Conservation (phyloP, 2,113 vertebrate genomes). For the Stigmatopora argus region DNA sequence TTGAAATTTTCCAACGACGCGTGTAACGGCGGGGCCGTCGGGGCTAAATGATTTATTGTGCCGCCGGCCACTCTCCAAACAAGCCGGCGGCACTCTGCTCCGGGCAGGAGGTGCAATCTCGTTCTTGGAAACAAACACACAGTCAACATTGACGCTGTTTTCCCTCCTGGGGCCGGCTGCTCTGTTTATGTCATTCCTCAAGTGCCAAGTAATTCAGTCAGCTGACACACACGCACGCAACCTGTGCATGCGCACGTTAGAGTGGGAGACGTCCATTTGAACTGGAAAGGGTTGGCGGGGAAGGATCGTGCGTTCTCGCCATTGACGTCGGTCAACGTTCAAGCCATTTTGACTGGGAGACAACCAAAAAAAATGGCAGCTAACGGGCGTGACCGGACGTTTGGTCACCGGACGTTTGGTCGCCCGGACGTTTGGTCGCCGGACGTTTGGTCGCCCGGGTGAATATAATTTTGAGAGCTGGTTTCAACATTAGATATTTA, state of each 20-base stretch:
- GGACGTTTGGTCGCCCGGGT: no score
- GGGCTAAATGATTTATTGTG: slow-evolving; percentile 70
- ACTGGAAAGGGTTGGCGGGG: no score
- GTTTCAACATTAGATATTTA: no score
- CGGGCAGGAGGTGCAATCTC: slow-evolving; percentile 42
- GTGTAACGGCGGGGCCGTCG: slow-evolving; percentile 61
- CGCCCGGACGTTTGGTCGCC: no score
- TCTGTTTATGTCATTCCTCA: slow-evolving; percentile 66
- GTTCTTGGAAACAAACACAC: slow-evolving; percentile 64
- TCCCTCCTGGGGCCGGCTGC: slow-evolving; percentile 49
- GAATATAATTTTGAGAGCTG: no score
- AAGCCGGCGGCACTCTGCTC: slow-evolving; percentile 2
- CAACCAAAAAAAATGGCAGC: no score
- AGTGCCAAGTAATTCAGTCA: slow-evolving; percentile 82
- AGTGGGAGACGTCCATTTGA: background rate
- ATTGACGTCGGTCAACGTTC: no score
- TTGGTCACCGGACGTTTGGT: no score
- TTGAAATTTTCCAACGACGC: slow-evolving; percentile 71
- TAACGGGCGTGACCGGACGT: no score
- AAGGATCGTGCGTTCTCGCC: no score
- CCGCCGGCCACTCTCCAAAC: slow-evolving; percentile 23
- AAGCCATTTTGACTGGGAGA: no score
- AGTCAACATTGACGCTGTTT: slow-evolving; percentile 56
- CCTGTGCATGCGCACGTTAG: background rate
- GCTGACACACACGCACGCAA: slow-evolving; percentile 61